These are phyloP conservation scores for Tetragonula clypearis DNA, from an alignment of 1,140 invertebrate genomes.

Conservation along the genomic window DNA sequence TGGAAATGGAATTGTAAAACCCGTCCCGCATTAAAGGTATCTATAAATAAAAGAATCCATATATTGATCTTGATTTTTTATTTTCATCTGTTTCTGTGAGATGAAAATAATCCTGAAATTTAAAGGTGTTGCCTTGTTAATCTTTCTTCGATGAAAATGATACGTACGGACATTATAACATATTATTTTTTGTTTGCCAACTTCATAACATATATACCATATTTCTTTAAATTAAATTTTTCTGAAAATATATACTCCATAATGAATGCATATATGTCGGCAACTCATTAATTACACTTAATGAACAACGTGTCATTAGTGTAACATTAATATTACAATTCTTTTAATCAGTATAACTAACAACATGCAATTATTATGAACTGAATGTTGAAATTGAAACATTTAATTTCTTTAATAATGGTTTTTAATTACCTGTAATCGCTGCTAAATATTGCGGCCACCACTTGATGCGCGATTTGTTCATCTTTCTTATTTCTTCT, in stretches of 20 bases:
- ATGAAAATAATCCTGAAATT: background rate
- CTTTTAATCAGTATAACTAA: too few relatives aligned
- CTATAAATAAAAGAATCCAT: background rate
- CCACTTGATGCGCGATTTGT: conserved; percentile 66
- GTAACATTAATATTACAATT: background rate
- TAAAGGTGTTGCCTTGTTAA: background rate
- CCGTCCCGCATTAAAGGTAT: background rate
- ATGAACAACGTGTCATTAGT: background rate
- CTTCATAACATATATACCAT: background rate
- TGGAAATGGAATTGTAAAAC: too few relatives aligned
- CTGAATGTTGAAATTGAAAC: conserved; percentile 3
- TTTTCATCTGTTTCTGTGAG: background rate
- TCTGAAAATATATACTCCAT: background rate
- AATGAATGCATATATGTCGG: background rate
- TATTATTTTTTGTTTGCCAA: background rate
- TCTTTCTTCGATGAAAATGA: background rate
- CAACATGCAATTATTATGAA: background rate
- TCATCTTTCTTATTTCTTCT: conserved; percentile 72
- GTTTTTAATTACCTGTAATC: conserved; percentile 71
- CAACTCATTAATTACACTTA: background rate
- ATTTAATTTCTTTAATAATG: background rate
- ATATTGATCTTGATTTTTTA: background rate
- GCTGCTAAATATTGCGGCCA: conserved; percentile 77
- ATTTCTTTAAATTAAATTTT: background rate
- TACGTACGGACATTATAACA: background rate